Evolutionary conservation across 2,888 invertebrate genomes (phyloP).

Genomic region (Ametastegia equiseti): DNA sequence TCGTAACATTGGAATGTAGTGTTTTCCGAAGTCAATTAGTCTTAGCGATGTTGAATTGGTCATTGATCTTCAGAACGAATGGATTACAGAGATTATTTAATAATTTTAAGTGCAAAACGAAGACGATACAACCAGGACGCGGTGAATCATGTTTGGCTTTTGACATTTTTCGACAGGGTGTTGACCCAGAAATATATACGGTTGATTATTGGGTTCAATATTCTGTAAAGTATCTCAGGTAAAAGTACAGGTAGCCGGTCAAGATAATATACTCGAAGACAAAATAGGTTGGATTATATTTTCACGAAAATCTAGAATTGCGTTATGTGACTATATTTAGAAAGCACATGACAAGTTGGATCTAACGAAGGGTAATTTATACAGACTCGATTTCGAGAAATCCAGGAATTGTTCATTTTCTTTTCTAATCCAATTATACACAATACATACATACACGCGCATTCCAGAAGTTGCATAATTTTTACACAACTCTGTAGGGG

Average conservation of each 20-base stretch:
- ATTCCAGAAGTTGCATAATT: neutral
- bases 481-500: neutral
- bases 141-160: neutral
- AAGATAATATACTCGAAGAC: neutral
- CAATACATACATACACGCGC: neutral
- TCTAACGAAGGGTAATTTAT: neutral
- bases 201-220: constrained; percentile 30
- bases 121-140: neutral
- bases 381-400: neutral
- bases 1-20: neutral
- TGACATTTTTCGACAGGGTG: neutral
- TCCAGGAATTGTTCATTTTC: neutral
- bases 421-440: neutral
- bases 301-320: constrained; percentile 4
- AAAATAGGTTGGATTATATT: constrained; percentile 8
- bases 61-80: neutral
- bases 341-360: constrained; percentile 24
- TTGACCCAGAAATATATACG: neutral
- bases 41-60: neutral
- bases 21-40: neutral
- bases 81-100: constrained; percentile 3
- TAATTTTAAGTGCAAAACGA: neutral
- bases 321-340: constrained; percentile 19
- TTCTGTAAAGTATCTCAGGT: neutral
- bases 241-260: constrained; percentile 18